Conservation (phyloP, 2,113 vertebrate species). For the Clarias batrachus region DNA sequence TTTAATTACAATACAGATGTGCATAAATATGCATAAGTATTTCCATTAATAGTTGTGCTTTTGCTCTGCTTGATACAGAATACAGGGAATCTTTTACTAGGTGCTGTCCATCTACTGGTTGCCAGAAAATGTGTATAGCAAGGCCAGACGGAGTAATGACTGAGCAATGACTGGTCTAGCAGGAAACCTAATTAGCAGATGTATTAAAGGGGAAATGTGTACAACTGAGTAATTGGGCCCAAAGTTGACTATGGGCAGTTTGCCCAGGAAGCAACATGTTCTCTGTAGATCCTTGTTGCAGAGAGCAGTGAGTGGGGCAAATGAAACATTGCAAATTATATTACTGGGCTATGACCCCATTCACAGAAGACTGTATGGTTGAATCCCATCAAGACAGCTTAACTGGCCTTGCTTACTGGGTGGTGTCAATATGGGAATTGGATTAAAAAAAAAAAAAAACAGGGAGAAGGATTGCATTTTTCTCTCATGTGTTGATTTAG, state of each 20-base stretch:
- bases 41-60: background rate
- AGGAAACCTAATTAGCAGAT: slow-evolving; percentile 74
- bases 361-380: background rate
- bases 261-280: slow-evolving; percentile 62
- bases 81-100: slow-evolving; percentile 68
- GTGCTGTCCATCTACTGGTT: slow-evolving; percentile 49
- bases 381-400: background rate
- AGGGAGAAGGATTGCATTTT: background rate
- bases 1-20: too few species aligned
- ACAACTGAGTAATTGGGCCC: slow-evolving; percentile 74
- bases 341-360: background rate
- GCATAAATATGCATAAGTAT: too few species aligned
- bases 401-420: background rate
- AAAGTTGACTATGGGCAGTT: slow-evolving; percentile 75
- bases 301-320: slow-evolving; percentile 51
- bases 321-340: slow-evolving; percentile 10
- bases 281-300: slow-evolving; percentile 45
- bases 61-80: slow-evolving; percentile 54
- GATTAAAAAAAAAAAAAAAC: background rate
- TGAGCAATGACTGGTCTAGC: slow-evolving; percentile 67
- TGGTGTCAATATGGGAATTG: background rate
- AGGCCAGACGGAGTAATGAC: slow-evolving; percentile 68
- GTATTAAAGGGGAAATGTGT: slow-evolving; percentile 62
- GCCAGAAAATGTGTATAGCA: slow-evolving; percentile 73
- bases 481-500: too few species aligned